A percentile compares a stretch with the other conserved stretches of the same genome.
Evolutionary conservation across 2,113 vertebrate genomes (phyloP).

Genomic region (Caracal caracal): DNA sequence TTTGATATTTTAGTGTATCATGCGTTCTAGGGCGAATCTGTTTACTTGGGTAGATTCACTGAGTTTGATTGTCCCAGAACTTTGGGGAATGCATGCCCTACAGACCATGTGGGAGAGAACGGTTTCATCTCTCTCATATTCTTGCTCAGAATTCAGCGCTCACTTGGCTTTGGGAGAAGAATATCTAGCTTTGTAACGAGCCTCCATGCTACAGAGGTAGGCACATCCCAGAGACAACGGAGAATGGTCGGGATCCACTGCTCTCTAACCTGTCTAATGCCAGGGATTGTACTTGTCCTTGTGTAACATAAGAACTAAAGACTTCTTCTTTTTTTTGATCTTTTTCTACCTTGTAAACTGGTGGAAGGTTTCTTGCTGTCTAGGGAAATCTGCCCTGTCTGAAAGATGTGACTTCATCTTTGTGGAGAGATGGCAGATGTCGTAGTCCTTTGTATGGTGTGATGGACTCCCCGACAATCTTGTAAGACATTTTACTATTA

Average conservation of each 20-base stretch:
- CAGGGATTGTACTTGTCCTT: background rate
- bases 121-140: background rate
- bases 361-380: background rate
- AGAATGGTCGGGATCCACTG: background rate
- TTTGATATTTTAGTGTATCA: background rate
- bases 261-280: background rate
- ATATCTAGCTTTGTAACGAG: background rate
- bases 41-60: background rate
- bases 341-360: background rate
- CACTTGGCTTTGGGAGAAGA: background rate
- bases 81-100: background rate
- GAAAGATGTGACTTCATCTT: background rate
- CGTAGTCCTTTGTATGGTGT: background rate
- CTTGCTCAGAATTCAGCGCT: background rate
- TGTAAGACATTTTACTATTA: background rate
- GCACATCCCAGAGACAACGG: background rate
- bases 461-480: background rate
- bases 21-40: background rate
- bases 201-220: background rate
- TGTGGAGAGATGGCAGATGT: background rate
- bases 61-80: background rate
- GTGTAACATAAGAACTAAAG: background rate
- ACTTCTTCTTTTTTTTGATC: background rate
- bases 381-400: background rate
- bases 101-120: background rate